Percentiles rank a stretch among this genome's conserved stretches.
Conservation (phyloP, 2,113 vertebrate species). For the Amazona guildingii region DNA sequence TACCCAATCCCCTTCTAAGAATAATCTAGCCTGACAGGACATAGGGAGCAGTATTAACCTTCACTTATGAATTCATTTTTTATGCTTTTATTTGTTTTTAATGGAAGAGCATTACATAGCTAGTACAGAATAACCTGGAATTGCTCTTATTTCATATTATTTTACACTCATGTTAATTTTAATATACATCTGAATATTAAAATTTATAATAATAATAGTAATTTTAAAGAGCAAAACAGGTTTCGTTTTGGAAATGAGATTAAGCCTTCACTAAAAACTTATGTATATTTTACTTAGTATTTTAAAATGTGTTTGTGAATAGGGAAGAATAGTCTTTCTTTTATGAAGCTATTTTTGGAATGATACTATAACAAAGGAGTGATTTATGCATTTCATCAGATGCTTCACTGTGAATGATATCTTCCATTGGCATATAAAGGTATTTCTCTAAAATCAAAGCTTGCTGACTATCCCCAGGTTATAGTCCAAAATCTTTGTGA, state of each 20-base stretch:
- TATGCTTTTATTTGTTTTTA: not conserved
- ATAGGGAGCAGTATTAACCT: not conserved
- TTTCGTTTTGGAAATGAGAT: not conserved
- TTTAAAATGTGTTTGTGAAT: not conserved
- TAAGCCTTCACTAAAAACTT: not conserved
- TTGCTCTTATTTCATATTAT: not conserved
- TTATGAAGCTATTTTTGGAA: slow-evolving; percentile 11
- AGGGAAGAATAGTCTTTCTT: slow-evolving; percentile 19
- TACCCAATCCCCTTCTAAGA: not conserved
- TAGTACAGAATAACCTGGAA: not conserved
- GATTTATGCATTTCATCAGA: not conserved
- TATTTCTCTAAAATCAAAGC: slow-evolving; percentile 1
- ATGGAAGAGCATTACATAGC: not conserved
- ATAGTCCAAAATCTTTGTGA: not conserved
- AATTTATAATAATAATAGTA: not conserved
- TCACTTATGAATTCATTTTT: not conserved
- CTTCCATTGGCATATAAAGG: not conserved
- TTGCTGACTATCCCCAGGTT: not conserved
- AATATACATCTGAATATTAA: not conserved
- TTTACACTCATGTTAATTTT: not conserved
- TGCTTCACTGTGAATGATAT: not conserved
- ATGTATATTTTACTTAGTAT: not conserved
- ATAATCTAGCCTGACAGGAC: not conserved
- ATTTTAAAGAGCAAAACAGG: not conserved
- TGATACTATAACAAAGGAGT: not conserved